Evolutionary conservation across 2,797 vertebrate species (phyloP), one percentile per base, ranked within the genome.

Genomic region (Tangara arthus): DNA sequence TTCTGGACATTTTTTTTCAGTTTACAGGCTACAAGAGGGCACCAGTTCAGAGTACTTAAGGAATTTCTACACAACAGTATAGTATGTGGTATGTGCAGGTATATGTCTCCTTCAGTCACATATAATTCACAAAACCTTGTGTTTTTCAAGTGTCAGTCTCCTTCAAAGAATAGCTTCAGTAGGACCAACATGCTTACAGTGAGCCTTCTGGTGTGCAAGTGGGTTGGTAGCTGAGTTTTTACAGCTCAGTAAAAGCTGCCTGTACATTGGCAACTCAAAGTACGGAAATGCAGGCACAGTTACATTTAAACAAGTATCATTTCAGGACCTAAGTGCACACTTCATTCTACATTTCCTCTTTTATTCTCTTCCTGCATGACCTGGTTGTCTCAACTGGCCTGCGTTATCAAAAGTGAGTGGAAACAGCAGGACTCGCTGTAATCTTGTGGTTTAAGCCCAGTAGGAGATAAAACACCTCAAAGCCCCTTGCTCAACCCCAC

Each of bases 131-230:
- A 75, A 84, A 61, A n/a, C 4, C 6, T 61, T 87, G n/a, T 8
- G 2, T 37, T 84, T 91, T 82, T 59, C 37, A 55, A 39, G 22
- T 50, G 20, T 35, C 19, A 46, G 14, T 46, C 28, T 39, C 15
- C 18, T 68, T 64, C 57, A 82, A 72, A 42, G 6, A 82, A 22
- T 27, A 72, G 15, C 12, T 87, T 82, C 55, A 49, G 23, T 56
- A 41, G 37, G 28, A 71, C 8, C 10, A n/a, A 17, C 30, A 32
- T 8, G 12, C 5, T 42, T 26, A 26, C 0, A 1, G 5, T 13
- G 44, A 64, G 19, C 2, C 12, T 81, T 75, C 26, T 37, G 8
- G 15, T 34, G 22, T 44, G 14, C 17, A 61, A 8, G 23, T 30
- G 28, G 0, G 5, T 8, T 42, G 9, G 15, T 28, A 53, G 27